These are phyloP conservation scores for Hemithea aestivaria DNA, from an alignment of 2,888 invertebrate species.

Conservation along the genomic window DNA sequence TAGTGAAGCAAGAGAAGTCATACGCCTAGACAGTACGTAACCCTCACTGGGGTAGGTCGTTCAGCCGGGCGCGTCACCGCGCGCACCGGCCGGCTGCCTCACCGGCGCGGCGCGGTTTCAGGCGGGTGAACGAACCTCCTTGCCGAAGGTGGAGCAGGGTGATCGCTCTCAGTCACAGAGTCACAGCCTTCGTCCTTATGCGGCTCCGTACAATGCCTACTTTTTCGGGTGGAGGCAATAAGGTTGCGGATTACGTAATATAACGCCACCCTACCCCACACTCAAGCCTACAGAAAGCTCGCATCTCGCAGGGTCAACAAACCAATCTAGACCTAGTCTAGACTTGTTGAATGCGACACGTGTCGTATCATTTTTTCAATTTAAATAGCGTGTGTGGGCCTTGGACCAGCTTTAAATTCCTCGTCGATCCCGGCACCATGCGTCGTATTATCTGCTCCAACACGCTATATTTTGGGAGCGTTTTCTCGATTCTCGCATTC, in stretches of 20 bases:
- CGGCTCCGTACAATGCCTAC: conserved; percentile 49
- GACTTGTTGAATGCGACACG: conserved; percentile 52
- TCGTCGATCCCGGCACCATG: background rate
- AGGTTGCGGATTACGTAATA: conserved; percentile 49
- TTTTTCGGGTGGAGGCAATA: conserved; percentile 45
- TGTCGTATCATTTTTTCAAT: conserved; percentile 17
- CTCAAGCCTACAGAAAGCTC: conserved; percentile 35
- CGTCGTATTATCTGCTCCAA: no score
- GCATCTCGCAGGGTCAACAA: conserved; percentile 44
- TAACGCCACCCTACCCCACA: conserved; percentile 33
- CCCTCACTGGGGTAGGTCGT: conserved; percentile 34
- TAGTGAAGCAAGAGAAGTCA: conserved; percentile 5
- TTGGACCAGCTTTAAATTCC: background rate
- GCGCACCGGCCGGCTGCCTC: conserved; percentile 20
- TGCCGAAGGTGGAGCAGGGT: conserved; percentile 56
- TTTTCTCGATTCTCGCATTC: conserved; percentile 10
- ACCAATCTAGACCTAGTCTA: conserved; percentile 59
- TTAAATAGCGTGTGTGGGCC: background rate
- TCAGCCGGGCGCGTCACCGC: conserved; percentile 20
- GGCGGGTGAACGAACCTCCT: conserved; percentile 55
- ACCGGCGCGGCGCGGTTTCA: conserved; percentile 16
- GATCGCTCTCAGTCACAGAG: conserved; percentile 55
- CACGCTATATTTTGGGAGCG: conserved; percentile 2
- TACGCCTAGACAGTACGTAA: conserved; percentile 29
- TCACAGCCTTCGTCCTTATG: conserved; percentile 54